Evolutionary conservation across 2,113 vertebrate species (phyloP), one percentile per base, ranked within the genome.

Genomic region (Anguilla rostrata): DNA sequence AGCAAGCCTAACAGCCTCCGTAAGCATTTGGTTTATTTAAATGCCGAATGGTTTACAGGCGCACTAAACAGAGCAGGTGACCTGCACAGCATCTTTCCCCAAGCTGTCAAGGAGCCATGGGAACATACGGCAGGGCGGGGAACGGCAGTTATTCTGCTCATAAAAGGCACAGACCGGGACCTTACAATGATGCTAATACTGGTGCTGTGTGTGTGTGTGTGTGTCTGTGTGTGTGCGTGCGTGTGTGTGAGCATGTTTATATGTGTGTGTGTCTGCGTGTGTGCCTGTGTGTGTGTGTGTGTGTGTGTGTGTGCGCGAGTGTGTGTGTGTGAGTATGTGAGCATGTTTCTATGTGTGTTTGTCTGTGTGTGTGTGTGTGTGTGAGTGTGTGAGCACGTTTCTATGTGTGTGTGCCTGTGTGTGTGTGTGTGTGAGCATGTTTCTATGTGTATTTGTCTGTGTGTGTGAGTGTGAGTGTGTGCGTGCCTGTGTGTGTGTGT

Each of bases 1-100:
- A 84, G 87, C 82, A 86, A 89, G 85, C 81, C 49, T n/a, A 22
- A 85, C 84, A 80, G 85, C 39, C 26, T 78, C 75, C 49, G 78
- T 84, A 88, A 85, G 86, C 5, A 18, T 83, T 89, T 60, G 78
- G 92, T 94, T 94, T 94, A 92, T 89, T 85, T 43, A 91, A 92
- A 91, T 39, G 84, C 79, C 86, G 90, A 92, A 93, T 56, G 79
- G 87, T 94, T 94, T 92, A 92, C 90, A 29, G 16, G 85, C 56
- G 81, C 85, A 78, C 85, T 93, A 92, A 94, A 94, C 91, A 94
- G 85, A 92, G 39, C 81, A 41, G 84, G 39, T 34, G 1, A 78
- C 89, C 90, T 90, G 88, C 86, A 81, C 87, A 87, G 49, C 85
- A 84, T 83, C 86, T 87, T 87, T 85, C 84, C 86, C 86, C 39